Percentiles rank a stretch among this genome's conserved stretches.
These are phyloP conservation scores for Ceriagrion tenellum DNA, from an alignment of 2,888 invertebrate genomes.

Conservation along the genomic window DNA sequence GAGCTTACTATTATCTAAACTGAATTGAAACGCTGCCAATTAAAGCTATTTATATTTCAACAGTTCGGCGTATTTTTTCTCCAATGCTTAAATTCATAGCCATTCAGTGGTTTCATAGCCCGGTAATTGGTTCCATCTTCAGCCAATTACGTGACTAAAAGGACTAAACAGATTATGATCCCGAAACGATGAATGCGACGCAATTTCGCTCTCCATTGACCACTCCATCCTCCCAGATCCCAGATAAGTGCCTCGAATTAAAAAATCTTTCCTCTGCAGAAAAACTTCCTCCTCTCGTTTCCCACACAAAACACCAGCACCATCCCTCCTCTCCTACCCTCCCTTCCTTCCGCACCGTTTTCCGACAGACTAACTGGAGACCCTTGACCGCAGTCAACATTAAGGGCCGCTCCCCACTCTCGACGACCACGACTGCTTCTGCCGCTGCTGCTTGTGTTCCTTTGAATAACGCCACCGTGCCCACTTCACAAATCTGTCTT, in stretches of 20 bases:
- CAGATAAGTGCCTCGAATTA: no score
- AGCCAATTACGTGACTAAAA: background rate
- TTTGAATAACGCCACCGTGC: slow-evolving; percentile 29
- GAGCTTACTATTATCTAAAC: no score
- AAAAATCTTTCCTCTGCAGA: no score
- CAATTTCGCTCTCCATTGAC: background rate
- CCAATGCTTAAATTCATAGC: background rate
- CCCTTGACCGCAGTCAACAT: slow-evolving; percentile 60
- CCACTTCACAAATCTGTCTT: slow-evolving; percentile 37
- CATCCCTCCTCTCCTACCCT: background rate
- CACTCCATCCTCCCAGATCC: background rate
- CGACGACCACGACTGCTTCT: slow-evolving; percentile 13
- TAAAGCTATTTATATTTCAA: no score
- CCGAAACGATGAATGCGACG: background rate
- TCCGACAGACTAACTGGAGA: slow-evolving; percentile 42
- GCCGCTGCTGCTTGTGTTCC: background rate
- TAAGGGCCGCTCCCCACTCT: background rate
- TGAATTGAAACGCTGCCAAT: no score
- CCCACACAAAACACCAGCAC: no score
- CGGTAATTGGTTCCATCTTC: background rate
- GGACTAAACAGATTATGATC: slow-evolving; percentile 9
- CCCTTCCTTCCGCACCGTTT: background rate
- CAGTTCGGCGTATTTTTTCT: no score
- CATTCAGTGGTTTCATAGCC: background rate
- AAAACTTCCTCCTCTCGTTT: no score